Base-by-base conservation (phyloP, 2,888 invertebrate genomes). In the Loripinus fragilis region DNA sequence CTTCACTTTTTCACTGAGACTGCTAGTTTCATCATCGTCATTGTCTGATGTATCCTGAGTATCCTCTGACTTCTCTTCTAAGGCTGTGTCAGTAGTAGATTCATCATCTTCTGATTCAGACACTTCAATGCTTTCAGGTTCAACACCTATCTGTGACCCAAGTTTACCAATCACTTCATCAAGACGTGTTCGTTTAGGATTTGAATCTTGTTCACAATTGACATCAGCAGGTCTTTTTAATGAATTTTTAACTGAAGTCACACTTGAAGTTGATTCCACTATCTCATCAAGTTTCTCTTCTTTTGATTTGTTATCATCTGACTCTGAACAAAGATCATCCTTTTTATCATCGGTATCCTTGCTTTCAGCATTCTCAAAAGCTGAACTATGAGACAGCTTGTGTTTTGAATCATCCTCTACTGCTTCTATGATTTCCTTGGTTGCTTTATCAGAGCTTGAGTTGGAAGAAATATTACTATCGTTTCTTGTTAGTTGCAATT, bases 131-230 rank as follows among this genome's bases (percentile, higher is more conserved):
- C 74, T 81, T 38, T 86, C 84, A 35, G 86, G 85, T 23, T 85
- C 78, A 66, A 85, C 82, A 12, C 83, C 83, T 30, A 86, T 86
- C 45, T 80, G 79, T n/a, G 79, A 75, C 15, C 86, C 88, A 25
- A 86, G 76, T 71, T 88, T 87, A 20, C 87, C 86, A 25, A 87
- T 89, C 25, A 88, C 80, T 48, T 84, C 73, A 73, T 87, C 87
- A 42, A 88, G 68, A 52, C 85, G 76, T 50, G 88, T 85, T 30
- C 88, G 74, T 72, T 89, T 89, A 1, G 80, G 78, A 30, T 81
- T 76, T n/a, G 78, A 78, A 20, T 66, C 70, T 33, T 60, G 60
- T 2, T 60, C 60, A 33, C 28, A 60, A 33, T 20, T 60, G 17
- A 12, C 33, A 17, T 80, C 80, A 55, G 86, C 85, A 48, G 87